Base-by-base conservation (phyloP, 2,888 invertebrate genomes). In the Macropis europaea region DNA sequence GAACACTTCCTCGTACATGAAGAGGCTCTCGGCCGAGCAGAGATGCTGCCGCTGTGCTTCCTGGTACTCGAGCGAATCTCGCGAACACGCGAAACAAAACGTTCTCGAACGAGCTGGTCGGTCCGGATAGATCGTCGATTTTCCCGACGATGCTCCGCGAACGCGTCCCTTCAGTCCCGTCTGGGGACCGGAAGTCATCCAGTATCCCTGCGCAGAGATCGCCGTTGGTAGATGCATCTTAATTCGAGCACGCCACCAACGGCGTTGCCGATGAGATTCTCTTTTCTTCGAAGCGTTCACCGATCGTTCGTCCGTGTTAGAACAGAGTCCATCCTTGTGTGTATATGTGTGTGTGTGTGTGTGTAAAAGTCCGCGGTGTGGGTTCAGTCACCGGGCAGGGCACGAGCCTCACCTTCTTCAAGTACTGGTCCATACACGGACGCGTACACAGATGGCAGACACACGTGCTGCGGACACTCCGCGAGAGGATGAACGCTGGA, bases 321-420 rank as follows among this genome's bases (percentile, higher is more conserved):
- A 32, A 48, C 30, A 48, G 48, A 48, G 13, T 5, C 11, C n/a
- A 3, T 24, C 57, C 42, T n/a, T 52, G n/a, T n/a, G 34, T 19
- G 13, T 7, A 24, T 42, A 30, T 26, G 5, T 26, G 43, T 40
- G 30, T 40, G 13, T 42, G 38, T 34, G 45, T 17, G 34, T 32
- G 43, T 30, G 62, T 34, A 26, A 47, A 69, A 63, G 70, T 71
- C 74, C 48, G 60, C 76, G 68, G 83, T 81, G 84, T 85, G 86
- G 84, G 86, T 86, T 86, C 86, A 86, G 82, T 86, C 85, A 86
- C 85, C 86, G 86, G 80, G 79, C 85, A 82, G 79, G 79, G 83
- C 85, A 81, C 78, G 76, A 81, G 81, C 67, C 73, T 78, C 54
- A 62, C 76, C 84, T 74, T 74, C 83, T 79, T 69, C 63, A 75